Base-by-base conservation (phyloP, 2,888 invertebrate species). In the Caenorhabditis doughertyi region DNA sequence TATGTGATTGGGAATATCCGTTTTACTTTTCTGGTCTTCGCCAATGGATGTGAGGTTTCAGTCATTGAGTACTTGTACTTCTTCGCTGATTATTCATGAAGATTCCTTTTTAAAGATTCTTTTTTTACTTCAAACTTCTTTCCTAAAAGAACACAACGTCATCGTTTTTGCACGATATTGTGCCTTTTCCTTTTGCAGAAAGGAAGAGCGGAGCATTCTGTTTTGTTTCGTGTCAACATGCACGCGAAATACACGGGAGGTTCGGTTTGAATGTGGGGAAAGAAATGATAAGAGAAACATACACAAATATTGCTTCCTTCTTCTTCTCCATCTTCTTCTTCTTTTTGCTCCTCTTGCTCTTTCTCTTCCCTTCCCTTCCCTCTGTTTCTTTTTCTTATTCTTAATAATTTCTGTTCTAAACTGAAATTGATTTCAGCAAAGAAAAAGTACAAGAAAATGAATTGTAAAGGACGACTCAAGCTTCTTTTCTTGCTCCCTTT, bases 281-380 rank as follows among this genome's bases (percentile, higher is more conserved):
- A 25, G 23, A 67, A 68, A n/a, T 49, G 71, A 71, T 29, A 51
- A 65, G n/a, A 47, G n/a, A 49, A n/a, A 29, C n/a, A 27, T 25
- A 25, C 16, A n/a, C n/a, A n/a, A 42, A 58, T 35, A 23, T 51
- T 27, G 9, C 29, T 35, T 56, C 29, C 47, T 32, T 13, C 4
- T 8, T 62, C 16, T n/a, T 27, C 13, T 27, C 44, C 9, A 44
- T 56, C 23, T 32, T 35, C 16, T 23, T 32, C 27, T 51, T 51
- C 13, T 18, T 51, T 49, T 25, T 65, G 13, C 21, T 29, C 3
- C n/a, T 56, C 25, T 70, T 56, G 25, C 35, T 27, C 29, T 70
- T 29, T 53, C 53, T 67, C 18, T 49, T 32, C 25, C 47, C 13
- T 29, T 16, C 16, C n/a, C n/a, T n/a, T 49, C 23, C 8, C 65